Conservation (phyloP, 2,113 vertebrate genomes). For the Hymenochirus boettgeri region DNA sequence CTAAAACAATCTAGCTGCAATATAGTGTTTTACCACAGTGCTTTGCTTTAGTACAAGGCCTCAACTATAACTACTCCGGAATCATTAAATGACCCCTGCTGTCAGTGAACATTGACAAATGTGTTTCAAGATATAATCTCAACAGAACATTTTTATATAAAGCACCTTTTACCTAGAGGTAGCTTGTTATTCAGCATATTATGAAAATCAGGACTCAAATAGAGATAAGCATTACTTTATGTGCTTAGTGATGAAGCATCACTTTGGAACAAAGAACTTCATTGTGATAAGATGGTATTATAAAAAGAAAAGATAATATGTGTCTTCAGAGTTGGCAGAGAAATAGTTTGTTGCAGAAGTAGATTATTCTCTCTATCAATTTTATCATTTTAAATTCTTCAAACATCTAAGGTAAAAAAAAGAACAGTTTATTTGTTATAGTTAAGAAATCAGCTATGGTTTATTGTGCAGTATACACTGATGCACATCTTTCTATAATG, state of each 20-base stretch:
- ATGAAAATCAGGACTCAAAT: slow-evolving; percentile 43
- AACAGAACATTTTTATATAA: slow-evolving; percentile 36
- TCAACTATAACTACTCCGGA: slow-evolving; percentile 17
- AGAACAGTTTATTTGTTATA: too few relatives aligned
- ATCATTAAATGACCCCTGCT: slow-evolving; percentile 41
- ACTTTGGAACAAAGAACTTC: slow-evolving; percentile 29
- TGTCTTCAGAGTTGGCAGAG: slow-evolving; percentile 12
- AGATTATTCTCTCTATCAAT: slow-evolving; percentile 24
- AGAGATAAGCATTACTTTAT: slow-evolving; percentile 39
- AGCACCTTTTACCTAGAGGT: slow-evolving; percentile 38
- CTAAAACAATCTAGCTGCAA: slow-evolving; percentile 16
- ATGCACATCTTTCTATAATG: too few relatives aligned
- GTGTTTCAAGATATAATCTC: slow-evolving; percentile 40
- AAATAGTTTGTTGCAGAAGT: slow-evolving; percentile 11
- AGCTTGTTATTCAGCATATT: slow-evolving; percentile 33
- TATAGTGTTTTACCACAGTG: slow-evolving; percentile 15
- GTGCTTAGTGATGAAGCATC: slow-evolving; percentile 31
- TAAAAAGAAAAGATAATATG: slow-evolving; percentile 38
- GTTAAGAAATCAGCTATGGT: too few relatives aligned
- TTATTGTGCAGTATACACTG: too few relatives aligned
- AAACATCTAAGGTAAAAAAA: too few relatives aligned
- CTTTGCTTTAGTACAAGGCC: slow-evolving; percentile 14
- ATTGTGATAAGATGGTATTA: slow-evolving; percentile 41
- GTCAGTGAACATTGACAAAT: slow-evolving; percentile 39
- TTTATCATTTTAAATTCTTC: too few relatives aligned